Evolutionary conservation across 2,888 invertebrate genomes (phyloP).

Genomic region (Lithophane ornitopus): DNA sequence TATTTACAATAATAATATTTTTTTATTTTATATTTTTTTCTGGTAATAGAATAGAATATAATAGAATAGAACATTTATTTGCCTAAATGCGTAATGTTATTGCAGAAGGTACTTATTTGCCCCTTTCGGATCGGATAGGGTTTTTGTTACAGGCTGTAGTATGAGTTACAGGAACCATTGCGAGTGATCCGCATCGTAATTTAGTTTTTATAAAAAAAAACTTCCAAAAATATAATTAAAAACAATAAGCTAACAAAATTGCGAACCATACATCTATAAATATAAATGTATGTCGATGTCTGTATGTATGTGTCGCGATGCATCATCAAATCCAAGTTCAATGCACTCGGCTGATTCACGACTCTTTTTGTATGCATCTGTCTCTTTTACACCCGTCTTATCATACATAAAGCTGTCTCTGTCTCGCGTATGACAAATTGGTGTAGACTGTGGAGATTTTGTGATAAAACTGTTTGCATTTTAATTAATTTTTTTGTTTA

Average conservation of each 20-base stretch:
- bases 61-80: too few relatives aligned
- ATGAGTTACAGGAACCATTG: too few relatives aligned
- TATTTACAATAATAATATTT: too few relatives aligned
- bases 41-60: too few relatives aligned
- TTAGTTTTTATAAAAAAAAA: too few relatives aligned
- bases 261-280: conserved; percentile 56
- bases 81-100: too few relatives aligned
- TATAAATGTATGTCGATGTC: conserved; percentile 46
- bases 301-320: conserved; percentile 69
- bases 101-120: too few relatives aligned
- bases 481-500: conserved; percentile 31
- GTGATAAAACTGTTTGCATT: conserved; percentile 45
- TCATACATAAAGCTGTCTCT: conserved; percentile 64
- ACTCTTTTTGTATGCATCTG: conserved; percentile 73
- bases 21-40: too few relatives aligned
- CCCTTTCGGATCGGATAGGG: too few relatives aligned
- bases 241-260: conserved; percentile 8
- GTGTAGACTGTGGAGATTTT: conserved; percentile 41
- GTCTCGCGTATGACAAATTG: conserved; percentile 62
- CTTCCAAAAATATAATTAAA: neutral
- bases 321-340: conserved; percentile 82
- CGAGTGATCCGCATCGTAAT: too few relatives aligned
- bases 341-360: conserved; percentile 78
- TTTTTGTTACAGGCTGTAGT: too few relatives aligned
- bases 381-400: conserved; percentile 72